Percentiles rank a stretch among this genome's conserved stretches.
Evolutionary conservation across 2,888 invertebrate species (phyloP).

Genomic region (Ernsta delagoae): DNA sequence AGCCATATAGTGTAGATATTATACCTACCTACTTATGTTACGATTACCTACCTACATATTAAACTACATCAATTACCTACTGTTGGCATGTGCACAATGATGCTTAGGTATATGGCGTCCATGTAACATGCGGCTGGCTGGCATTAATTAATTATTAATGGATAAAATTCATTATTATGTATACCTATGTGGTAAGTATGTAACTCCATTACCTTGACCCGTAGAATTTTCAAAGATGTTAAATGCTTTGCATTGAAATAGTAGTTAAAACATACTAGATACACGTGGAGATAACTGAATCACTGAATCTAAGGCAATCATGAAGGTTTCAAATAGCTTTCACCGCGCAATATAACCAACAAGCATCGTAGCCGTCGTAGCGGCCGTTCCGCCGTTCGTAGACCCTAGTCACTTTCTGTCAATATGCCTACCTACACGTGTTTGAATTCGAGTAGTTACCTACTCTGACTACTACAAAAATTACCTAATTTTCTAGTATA

Average conservation of each 20-base stretch:
- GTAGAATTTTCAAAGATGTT: not conserved
- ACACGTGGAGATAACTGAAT: too few relatives aligned
- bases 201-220: not conserved
- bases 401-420: constrained; percentile 1
- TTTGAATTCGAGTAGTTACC: too few relatives aligned
- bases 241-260: too few relatives aligned
- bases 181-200: not conserved
- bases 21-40: too few relatives aligned
- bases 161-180: constrained; percentile 6
- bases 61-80: not conserved
- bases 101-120: not conserved
- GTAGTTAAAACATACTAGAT: too few relatives aligned
- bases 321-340: not conserved
- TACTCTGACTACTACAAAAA: too few relatives aligned
- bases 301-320: not conserved
- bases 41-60: not conserved
- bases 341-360: not conserved
- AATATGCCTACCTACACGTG: not conserved
- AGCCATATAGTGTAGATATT: too few relatives aligned
- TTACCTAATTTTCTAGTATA: too few relatives aligned
- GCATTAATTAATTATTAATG: constrained; percentile 2
- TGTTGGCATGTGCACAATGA: not conserved
- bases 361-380: constrained; percentile 20
- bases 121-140: not conserved
- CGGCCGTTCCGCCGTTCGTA: constrained; percentile 12